phyloP scores from a whole-genome alignment of 2,888 invertebrate genomes.

The Epinotia nisella region DNA sequence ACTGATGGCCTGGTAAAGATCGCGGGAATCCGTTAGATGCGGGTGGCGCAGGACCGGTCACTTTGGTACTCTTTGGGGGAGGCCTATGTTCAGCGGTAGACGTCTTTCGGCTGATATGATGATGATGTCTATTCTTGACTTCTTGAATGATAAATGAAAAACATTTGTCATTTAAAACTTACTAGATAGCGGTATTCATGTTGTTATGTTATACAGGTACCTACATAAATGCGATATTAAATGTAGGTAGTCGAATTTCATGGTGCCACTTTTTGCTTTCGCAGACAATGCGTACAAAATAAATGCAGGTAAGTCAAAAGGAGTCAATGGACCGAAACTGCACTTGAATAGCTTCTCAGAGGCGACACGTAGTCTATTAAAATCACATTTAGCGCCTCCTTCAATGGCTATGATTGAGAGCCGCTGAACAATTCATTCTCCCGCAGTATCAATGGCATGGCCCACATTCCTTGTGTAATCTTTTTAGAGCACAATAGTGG shows the following conservation, averaged over 20 bases:
- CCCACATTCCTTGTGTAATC: slow-evolving; percentile 78
- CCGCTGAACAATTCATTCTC: slow-evolving; percentile 78
- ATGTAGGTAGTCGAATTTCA: slow-evolving; percentile 32
- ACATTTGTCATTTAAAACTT: neutral
- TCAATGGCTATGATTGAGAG: slow-evolving; percentile 82
- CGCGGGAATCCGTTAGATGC: too few species aligned
- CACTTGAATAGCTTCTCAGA: slow-evolving; percentile 72
- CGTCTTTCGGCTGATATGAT: too few species aligned
- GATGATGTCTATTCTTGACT: neutral
- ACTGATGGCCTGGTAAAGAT: too few species aligned
- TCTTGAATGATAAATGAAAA: neutral
- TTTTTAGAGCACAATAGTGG: slow-evolving; percentile 74
- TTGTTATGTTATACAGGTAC: slow-evolving; percentile 18
- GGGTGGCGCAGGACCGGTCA: too few species aligned
- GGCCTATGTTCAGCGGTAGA: too few species aligned
- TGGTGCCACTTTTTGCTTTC: slow-evolving; percentile 40
- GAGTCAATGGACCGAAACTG: slow-evolving; percentile 69
- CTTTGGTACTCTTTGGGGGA: too few species aligned
- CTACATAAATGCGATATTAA: slow-evolving; percentile 31
- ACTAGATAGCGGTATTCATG: slow-evolving; percentile 5
- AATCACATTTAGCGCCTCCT: slow-evolving; percentile 79
- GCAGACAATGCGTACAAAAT: slow-evolving; percentile 53
- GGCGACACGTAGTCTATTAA: slow-evolving; percentile 83
- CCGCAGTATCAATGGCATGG: slow-evolving; percentile 73
- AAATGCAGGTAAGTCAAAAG: slow-evolving; percentile 65